phyloP scores from a whole-genome alignment of 2,113 vertebrate species.

The Tychaedon coryphoeus region DNA sequence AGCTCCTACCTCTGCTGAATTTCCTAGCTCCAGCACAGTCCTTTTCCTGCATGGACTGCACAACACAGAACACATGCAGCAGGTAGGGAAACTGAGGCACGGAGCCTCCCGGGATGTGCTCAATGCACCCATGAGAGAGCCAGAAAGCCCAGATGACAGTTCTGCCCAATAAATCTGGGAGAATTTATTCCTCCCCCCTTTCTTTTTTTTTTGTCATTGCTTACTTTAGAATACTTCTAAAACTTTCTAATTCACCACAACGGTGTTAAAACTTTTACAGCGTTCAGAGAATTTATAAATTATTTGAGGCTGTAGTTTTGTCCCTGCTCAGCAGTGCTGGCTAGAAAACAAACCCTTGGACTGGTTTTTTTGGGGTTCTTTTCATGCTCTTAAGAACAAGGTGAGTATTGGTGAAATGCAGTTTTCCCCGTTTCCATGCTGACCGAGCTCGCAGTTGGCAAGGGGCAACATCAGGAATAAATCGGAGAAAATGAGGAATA shows the following conservation, averaged over 20 bases:
- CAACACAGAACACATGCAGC: neutral
- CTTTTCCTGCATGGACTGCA: neutral
- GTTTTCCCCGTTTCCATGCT: neutral
- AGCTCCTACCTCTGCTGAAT: neutral
- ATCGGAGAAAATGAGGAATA: neutral
- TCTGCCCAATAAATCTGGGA: neutral
- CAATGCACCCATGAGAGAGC: neutral
- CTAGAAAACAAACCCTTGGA: neutral
- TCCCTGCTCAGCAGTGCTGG: neutral
- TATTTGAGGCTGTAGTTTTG: neutral
- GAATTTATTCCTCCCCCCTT: neutral
- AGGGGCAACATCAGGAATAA: neutral
- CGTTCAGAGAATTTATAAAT: neutral
- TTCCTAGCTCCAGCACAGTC: neutral
- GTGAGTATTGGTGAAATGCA: neutral
- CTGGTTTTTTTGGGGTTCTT: neutral
- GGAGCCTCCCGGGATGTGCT: neutral
- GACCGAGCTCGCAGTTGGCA: rapidly evolving
- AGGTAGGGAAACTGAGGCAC: conserved; percentile 38
- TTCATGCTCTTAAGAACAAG: neutral
- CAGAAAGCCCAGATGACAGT: conserved; percentile 13
- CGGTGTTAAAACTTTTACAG: neutral
- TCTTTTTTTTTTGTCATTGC: neutral
- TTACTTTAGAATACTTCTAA: neutral
- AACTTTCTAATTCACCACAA: neutral